Base-by-base conservation (phyloP, 2,113 vertebrate genomes). In the Siniperca chuatsi region DNA sequence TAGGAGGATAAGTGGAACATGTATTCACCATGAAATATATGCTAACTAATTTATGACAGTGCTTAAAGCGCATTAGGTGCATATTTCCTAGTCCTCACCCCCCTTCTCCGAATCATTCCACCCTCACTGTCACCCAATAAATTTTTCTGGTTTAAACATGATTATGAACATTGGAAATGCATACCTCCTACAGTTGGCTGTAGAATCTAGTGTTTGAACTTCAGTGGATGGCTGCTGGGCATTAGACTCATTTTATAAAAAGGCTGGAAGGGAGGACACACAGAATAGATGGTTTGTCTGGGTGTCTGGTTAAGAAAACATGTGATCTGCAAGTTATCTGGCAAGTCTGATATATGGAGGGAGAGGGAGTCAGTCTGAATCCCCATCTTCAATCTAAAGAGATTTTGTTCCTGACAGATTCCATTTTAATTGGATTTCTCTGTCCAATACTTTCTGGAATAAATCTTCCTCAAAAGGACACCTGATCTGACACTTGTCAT, bases 391-490 rank as follows among this genome's bases (percentile, higher is more conserved):
- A 87, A 88, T 90, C 84, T 81, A 71, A 83, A 72, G 75, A 79
- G 75, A 83, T 86, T 77, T 86, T 55, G 66, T 52, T 77, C 82
- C 64, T 71, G 88, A 90, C 90, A 90, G 82, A 87, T 74, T 90
- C 66, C 16, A 88, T 81, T 90, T 87, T 92, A 93, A 92, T 91
- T 93, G 88, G 84, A 92, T 92, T 93, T 87, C 83, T 77, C 78
- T 42, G 71, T 84, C 58, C 81, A 35, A 37, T 80, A 76, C 84
- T 77, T 92, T 64, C 86, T 69, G 70, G 82, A 84, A 93, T 90
- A 84, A 90, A 91, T 93, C 91, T 92, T 88, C 79, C 37, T 92
- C 78, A 69, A 78, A 87, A 79, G 81, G 87, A 90, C 83, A 79
- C 83, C 89, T 82, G 86, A 88, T 86, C 68, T 65, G 87, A 90